Conservation (phyloP, 2,113 vertebrate species). For the Centropristis striata region DNA sequence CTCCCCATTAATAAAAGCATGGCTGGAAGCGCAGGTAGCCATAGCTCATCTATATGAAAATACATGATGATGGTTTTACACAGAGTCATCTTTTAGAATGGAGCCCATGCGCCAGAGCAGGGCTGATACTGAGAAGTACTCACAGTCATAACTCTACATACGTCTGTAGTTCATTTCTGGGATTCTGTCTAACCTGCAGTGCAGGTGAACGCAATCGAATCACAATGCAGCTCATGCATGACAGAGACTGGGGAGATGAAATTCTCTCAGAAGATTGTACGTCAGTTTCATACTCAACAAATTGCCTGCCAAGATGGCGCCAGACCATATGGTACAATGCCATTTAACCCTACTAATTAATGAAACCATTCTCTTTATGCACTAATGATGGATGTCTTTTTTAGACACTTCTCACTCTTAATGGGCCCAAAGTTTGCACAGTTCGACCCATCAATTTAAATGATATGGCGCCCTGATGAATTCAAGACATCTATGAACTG, state of each 20-base stretch:
- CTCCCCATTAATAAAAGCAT: slow-evolving; percentile 97
- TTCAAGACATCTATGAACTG: background rate
- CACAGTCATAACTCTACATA: slow-evolving; percentile 88
- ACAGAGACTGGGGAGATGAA: slow-evolving; percentile 16
- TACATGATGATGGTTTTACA: slow-evolving; percentile 99
- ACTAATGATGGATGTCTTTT: slow-evolving; percentile 52
- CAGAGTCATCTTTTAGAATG: slow-evolving; percentile 93
- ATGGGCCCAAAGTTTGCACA: slow-evolving; percentile 42
- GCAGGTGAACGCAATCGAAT: slow-evolving; percentile 54
- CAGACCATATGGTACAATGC: slow-evolving; percentile 66
- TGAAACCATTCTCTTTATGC: slow-evolving; percentile 66
- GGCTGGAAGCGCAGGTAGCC: slow-evolving; percentile 92
- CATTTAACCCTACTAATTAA: slow-evolving; percentile 71
- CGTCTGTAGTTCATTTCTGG: slow-evolving; percentile 38
- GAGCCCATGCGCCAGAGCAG: slow-evolving; percentile 88
- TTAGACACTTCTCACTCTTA: slow-evolving; percentile 44
- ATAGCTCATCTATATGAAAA: slow-evolving; percentile 99
- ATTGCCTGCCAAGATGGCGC: slow-evolving; percentile 46
- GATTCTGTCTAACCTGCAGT: slow-evolving; percentile 52
- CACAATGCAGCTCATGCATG: slow-evolving; percentile 41
- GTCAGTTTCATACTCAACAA: slow-evolving; percentile 52
- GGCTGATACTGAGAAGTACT: slow-evolving; percentile 84
- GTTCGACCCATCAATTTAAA: slow-evolving; percentile 39
- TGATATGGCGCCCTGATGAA: slow-evolving; percentile 16
- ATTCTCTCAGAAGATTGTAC: slow-evolving; percentile 35